Evolutionary conservation across 2,113 vertebrate genomes (phyloP).

Genomic region (Australoheros scitulus): DNA sequence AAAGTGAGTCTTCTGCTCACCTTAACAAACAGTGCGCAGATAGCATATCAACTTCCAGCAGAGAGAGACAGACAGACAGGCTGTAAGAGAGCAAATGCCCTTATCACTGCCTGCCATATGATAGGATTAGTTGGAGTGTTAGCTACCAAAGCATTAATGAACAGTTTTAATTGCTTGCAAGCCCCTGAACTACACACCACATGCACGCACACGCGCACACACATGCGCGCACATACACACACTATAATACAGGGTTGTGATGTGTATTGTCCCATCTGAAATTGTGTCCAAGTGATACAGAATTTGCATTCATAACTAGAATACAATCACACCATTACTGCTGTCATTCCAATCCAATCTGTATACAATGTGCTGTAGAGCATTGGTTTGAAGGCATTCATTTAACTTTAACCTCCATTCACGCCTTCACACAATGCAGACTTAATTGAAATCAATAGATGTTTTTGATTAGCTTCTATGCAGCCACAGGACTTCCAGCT

Average conservation of each 20-base stretch:
- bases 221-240: constrained; percentile 13
- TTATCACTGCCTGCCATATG: constrained; percentile 76
- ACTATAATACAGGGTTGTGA: constrained; percentile 14
- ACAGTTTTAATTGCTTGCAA: constrained; percentile 76
- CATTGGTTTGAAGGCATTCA: constrained; percentile 15
- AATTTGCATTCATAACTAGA: constrained; percentile 40
- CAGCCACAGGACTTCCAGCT: background rate
- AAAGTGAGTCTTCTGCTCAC: constrained; percentile 51
- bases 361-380: background rate
- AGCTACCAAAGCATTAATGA: constrained; percentile 77
- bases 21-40: constrained; percentile 60
- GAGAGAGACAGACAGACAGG: constrained; percentile 58
- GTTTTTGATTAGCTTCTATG: constrained; percentile 21
- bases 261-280: constrained; percentile 32
- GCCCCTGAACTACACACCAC: constrained; percentile 31
- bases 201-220: background rate
- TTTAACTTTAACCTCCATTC: constrained; percentile 31
- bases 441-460: constrained; percentile 52
- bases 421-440: constrained; percentile 4
- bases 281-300: constrained; percentile 19
- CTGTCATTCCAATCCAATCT: constrained; percentile 21
- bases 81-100: constrained; percentile 56
- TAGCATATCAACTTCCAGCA: constrained; percentile 71
- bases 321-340: constrained; percentile 14
- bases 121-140: constrained; percentile 73